A percentile compares a stretch with the other conserved stretches of the same genome.
Evolutionary conservation across 2,797 vertebrate species (phyloP).

Genomic region (Benthosema pterotum): DNA sequence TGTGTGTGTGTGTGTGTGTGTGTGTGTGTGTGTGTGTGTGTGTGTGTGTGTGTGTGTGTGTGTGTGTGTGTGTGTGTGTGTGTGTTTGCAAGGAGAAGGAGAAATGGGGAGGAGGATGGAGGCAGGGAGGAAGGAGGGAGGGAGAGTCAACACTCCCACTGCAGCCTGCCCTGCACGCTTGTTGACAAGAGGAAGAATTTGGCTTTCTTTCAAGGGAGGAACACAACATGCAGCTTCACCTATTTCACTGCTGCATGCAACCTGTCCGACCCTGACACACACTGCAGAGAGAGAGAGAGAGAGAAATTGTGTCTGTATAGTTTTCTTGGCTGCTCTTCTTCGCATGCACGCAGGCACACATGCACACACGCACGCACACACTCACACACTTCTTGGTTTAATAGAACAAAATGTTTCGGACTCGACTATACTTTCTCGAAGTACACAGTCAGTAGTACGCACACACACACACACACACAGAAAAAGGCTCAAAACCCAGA

Average conservation of each 20-base stretch:
- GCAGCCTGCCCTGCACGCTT: conserved; percentile 70
- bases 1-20: too few relatives aligned
- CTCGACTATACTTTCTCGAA: too few relatives aligned
- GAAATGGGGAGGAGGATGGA: conserved; percentile 53
- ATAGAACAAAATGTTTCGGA: too few relatives aligned
- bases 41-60: too few relatives aligned
- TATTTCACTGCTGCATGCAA: conserved; percentile 67
- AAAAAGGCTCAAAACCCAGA: too few relatives aligned
- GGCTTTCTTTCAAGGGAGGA: conserved; percentile 72
- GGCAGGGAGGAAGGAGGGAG: conserved; percentile 42
- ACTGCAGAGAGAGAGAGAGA: conserved; percentile 31
- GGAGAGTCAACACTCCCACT: conserved; percentile 63
- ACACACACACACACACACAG: too few relatives aligned
- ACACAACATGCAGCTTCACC: conserved; percentile 73
- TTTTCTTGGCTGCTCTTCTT: conserved; percentile 30
- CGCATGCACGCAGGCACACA: conserved; percentile 11
- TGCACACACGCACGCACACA: conserved; percentile 13
- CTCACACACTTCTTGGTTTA: too few relatives aligned
- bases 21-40: too few relatives aligned
- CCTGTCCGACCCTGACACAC: conserved; percentile 58
- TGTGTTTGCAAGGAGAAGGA: background rate
- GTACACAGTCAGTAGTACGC: too few relatives aligned
- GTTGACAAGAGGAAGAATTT: conserved; percentile 79
- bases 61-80: too few relatives aligned
- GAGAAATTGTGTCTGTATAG: conserved; percentile 37